Evolutionary conservation across 2,888 invertebrate species (phyloP), one percentile per base, ranked within the genome.

Genomic region (Stegana nigrithorax): DNA sequence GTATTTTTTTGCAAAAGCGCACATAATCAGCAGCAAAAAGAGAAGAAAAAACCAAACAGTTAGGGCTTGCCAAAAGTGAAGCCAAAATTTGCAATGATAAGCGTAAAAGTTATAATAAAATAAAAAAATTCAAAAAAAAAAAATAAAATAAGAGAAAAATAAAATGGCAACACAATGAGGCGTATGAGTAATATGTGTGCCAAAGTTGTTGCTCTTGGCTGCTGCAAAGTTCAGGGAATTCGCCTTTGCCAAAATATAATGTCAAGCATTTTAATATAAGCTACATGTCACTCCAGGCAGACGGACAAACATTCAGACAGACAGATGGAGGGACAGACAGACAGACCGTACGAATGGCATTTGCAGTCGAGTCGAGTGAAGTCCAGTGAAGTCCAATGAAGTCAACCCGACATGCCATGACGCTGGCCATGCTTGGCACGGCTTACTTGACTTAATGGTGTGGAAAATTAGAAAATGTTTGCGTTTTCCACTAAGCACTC

Each of bases 381-480:
- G 23, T 47, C 21, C 3, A 47, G 21, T 47, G 7, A 21, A 45
- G 45, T 45, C 21, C 8, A 45, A 23, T 45, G 8, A 4, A 45
- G 45, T 45, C 8, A 23, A 47, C 23, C 23, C 45, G 23, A 47
- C 36, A 6, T 39, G n/a, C 14, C 17, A 17, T 53, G 14, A 53
- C 53, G 23, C 51, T 51, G 51, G 19, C 17, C n/a, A n/a, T n/a
- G n/a, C n/a, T n/a, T 23, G 10, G 29, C 27, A n/a, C 21, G 53
- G 6, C 29, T 53, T 29, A 32, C 19, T 53, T 64, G 71, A 75
- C 71, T 81, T 80, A 81, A 81, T 81, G 82, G 80, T 65, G 77
- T 78, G 81, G 79, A 81, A 81, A 81, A 81, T 81, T 81, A 78
- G 82, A 80, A 79, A 73, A 76, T 78, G 78, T 79, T 80, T 76